Conservation (phyloP, 2,797 vertebrate genomes). For the Halcyon badia region DNA sequence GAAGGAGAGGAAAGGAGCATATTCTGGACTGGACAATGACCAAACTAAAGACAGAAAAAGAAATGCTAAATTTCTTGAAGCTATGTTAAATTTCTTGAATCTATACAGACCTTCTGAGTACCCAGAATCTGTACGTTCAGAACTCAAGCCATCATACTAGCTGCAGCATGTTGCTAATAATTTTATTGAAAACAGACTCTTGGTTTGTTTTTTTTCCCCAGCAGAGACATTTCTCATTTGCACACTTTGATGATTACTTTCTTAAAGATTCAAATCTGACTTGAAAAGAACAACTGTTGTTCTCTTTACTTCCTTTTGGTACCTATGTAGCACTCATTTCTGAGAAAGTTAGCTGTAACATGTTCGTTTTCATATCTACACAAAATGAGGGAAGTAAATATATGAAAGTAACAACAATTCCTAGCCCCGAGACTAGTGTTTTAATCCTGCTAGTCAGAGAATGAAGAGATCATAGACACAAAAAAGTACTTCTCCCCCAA, state of each 20-base stretch:
- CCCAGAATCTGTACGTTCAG: not conserved
- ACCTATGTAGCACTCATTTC: not conserved
- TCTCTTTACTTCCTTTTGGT: not conserved
- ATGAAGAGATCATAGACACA: not conserved
- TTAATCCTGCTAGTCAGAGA: not conserved
- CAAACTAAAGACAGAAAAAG: not conserved
- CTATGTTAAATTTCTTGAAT: not conserved
- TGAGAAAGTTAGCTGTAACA: not conserved
- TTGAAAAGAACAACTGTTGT: not conserved
- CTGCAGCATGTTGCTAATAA: not conserved
- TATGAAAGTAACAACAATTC: not conserved
- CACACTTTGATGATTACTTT: not conserved
- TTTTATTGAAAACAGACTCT: not conserved
- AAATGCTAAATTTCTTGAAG: not conserved
- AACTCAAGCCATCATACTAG: not conserved
- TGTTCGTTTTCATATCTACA: not conserved
- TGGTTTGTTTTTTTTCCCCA: not conserved
- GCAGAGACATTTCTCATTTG: not conserved
- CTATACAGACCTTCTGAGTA: not conserved
- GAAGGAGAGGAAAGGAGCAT: not conserved
- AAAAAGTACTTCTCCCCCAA: not conserved
- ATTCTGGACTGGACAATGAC: not conserved
- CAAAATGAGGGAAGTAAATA: not conserved
- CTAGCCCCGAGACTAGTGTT: not conserved
- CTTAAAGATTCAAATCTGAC: not conserved